Conservation (phyloP, 2,113 vertebrate genomes). For the Pantherophis guttatus region DNA sequence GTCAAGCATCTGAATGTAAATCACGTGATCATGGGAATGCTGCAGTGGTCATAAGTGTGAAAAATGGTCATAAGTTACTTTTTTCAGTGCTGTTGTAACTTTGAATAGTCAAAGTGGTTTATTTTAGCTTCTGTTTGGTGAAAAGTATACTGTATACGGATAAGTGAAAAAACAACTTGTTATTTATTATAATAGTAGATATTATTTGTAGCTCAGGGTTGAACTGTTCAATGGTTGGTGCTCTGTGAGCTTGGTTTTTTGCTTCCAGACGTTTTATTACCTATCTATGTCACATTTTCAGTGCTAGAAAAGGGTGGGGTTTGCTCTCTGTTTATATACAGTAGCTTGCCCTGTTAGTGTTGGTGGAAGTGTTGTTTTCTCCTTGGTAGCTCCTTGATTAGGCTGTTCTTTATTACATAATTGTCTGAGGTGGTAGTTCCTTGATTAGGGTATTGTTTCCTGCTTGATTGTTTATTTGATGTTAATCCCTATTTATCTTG, state of each 20-base stretch:
- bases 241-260: not conserved
- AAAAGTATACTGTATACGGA: not conserved
- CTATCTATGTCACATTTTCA: too few relatives aligned
- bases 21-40: too few relatives aligned
- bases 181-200: not conserved
- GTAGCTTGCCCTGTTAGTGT: not conserved
- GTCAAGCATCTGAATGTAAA: too few relatives aligned
- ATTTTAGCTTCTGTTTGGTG: not conserved
- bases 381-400: not conserved
- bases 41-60: too few relatives aligned
- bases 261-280: too few relatives aligned
- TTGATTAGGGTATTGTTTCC: not conserved
- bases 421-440: not conserved
- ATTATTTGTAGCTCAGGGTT: not conserved
- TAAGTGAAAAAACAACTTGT: not conserved
- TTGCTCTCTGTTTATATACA: not conserved
- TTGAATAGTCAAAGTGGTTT: not conserved
- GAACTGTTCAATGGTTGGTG: not conserved
- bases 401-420: not conserved
- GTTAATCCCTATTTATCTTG: not conserved
- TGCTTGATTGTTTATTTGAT: not conserved
- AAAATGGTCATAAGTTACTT: too few relatives aligned
- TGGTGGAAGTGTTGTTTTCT: not conserved
- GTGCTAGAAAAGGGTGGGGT: not conserved
- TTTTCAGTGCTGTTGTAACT: too few relatives aligned